Evolutionary conservation across 2,113 vertebrate genomes (phyloP).

Genomic region (Copsychus sechellarum): DNA sequence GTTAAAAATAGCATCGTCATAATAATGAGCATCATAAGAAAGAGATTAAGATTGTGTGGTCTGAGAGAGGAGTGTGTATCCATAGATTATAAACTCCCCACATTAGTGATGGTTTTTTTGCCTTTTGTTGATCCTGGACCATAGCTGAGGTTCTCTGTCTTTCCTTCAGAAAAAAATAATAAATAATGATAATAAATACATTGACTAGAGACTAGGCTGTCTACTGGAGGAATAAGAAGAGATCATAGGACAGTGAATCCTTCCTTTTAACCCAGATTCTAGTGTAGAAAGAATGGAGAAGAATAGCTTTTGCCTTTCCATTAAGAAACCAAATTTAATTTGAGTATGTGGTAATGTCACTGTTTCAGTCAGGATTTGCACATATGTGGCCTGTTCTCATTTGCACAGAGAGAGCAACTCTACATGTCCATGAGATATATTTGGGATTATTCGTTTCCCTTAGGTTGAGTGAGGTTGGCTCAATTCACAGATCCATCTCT

Average conservation of each 20-base stretch:
- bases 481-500: not conserved
- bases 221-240: not conserved
- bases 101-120: not conserved
- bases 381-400: rapidly evolving
- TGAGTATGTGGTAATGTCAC: not conserved
- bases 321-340: not conserved
- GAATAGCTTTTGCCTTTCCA: not conserved
- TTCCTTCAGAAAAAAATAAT: constrained; percentile 19
- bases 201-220: not conserved
- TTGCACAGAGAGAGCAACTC: not conserved
- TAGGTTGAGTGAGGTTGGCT: not conserved
- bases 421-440: rapidly evolving
- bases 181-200: constrained; percentile 6
- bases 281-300: not conserved
- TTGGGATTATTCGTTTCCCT: not conserved
- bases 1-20: not conserved
- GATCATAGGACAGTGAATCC: not conserved
- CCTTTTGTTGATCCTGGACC: not conserved
- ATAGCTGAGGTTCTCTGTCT: not conserved
- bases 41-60: not conserved
- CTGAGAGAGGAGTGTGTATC: rapidly evolving
- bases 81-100: not conserved
- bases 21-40: not conserved
- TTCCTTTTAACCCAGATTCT: not conserved
- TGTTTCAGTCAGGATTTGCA: not conserved